Evolutionary conservation across 2,888 invertebrate species (phyloP).

Genomic region (Rhaphigaster nebulosa): DNA sequence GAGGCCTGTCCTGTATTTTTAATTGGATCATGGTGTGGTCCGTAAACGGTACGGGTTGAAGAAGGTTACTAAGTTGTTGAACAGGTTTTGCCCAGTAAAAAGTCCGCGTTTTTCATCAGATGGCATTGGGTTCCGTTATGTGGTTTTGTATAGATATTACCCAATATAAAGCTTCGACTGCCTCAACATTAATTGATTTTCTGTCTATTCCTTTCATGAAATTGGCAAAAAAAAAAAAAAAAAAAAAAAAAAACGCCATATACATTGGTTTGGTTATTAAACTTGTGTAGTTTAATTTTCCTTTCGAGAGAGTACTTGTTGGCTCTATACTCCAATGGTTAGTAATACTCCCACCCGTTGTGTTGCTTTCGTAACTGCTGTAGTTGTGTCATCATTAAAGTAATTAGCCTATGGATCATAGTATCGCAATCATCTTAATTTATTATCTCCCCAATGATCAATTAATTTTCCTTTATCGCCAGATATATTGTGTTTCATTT

Average conservation of each 20-base stretch:
- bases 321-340: not conserved
- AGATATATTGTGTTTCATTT: conserved; percentile 19
- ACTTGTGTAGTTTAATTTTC: not conserved
- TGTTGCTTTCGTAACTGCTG: not conserved
- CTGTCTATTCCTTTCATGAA: not conserved
- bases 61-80: conserved; percentile 44
- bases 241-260: not conserved
- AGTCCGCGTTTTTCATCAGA: conserved; percentile 32
- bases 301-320: not conserved
- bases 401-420: not conserved
- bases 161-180: not conserved
- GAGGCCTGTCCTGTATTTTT: not conserved
- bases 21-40: conserved; percentile 14
- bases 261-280: not conserved
- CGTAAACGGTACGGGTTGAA: conserved; percentile 5
- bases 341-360: not conserved
- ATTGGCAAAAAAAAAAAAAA: not conserved
- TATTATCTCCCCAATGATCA: not conserved
- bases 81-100: conserved; percentile 21
- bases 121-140: conserved; percentile 44
- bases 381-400: not conserved
- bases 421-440: not conserved
- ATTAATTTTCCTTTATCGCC: not conserved
- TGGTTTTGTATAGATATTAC: conserved; percentile 10
- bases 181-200: not conserved